Conservation (phyloP, 1,140 invertebrate species). For the Halesus radiatus region DNA sequence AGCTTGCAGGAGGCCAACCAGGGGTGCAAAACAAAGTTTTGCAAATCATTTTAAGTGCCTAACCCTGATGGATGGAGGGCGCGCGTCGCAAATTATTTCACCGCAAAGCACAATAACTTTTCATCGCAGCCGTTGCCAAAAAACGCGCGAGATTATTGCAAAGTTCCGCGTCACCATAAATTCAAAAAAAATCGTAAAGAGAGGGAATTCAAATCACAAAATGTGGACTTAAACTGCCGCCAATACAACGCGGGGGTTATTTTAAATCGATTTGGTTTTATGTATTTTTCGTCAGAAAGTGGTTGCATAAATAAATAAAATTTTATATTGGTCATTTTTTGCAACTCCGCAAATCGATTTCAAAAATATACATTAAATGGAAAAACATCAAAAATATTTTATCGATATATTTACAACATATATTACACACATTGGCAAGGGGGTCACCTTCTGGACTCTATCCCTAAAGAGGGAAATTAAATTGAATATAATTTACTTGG, state of each 20-base stretch:
- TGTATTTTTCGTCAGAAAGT: not conserved
- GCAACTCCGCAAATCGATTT: too few species aligned
- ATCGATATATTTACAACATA: too few species aligned
- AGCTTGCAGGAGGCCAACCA: too few species aligned
- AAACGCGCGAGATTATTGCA: slow-evolving; percentile 10
- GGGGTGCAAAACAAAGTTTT: slow-evolving; percentile 1
- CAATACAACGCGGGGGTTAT: not conserved
- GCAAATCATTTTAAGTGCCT: slow-evolving; percentile 30
- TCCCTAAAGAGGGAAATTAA: too few species aligned
- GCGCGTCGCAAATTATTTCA: not conserved
- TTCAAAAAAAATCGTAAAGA: slow-evolving; percentile 21
- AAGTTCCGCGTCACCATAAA: slow-evolving; percentile 29
- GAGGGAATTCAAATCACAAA: not conserved
- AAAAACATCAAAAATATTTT: too few species aligned
- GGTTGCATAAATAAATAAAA: too few species aligned
- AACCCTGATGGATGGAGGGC: not conserved
- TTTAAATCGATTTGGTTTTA: slow-evolving; percentile 2
- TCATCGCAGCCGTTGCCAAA: slow-evolving; percentile 32
- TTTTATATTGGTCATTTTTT: too few species aligned
- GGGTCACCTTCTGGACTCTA: too few species aligned
- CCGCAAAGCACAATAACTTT: slow-evolving; percentile 18
- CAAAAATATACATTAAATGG: too few species aligned
- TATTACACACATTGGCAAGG: too few species aligned
- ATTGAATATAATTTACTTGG: too few species aligned
- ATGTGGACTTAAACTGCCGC: not conserved